These are phyloP conservation scores for Callipepla squamata DNA, from an alignment of 2,113 vertebrate genomes.

Conservation along the genomic window DNA sequence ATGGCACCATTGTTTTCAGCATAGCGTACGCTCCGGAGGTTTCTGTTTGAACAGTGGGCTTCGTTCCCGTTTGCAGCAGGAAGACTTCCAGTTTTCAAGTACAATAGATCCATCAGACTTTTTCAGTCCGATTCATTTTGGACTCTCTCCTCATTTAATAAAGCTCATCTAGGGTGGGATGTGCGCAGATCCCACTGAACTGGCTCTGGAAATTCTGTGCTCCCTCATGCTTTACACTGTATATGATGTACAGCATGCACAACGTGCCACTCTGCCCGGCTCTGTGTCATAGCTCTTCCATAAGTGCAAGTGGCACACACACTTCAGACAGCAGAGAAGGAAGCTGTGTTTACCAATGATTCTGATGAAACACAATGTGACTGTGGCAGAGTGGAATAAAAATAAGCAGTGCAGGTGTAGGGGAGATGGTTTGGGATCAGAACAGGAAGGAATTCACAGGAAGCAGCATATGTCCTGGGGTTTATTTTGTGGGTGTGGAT, in stretches of 20 bases:
- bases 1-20: neutral
- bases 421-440: neutral
- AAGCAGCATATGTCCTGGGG: neutral
- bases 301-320: neutral
- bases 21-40: neutral
- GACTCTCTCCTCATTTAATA: neutral
- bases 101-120: neutral
- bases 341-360: neutral
- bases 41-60: neutral
- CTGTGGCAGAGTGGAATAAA: neutral
- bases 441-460: neutral
- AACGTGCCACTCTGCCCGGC: accelerated
- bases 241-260: neutral
- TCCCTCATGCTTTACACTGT: neutral
- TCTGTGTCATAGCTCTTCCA: neutral
- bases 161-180: neutral
- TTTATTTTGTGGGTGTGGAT: neutral
- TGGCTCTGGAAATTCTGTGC: neutral
- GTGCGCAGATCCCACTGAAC: neutral
- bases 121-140: neutral
- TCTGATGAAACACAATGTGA: neutral
- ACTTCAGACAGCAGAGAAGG: neutral
- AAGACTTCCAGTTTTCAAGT: neutral
- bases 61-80: neutral
- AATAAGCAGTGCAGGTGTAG: neutral